Evolutionary conservation across 2,113 vertebrate genomes (phyloP).

Genomic region (Heloderma charlesbogerti): DNA sequence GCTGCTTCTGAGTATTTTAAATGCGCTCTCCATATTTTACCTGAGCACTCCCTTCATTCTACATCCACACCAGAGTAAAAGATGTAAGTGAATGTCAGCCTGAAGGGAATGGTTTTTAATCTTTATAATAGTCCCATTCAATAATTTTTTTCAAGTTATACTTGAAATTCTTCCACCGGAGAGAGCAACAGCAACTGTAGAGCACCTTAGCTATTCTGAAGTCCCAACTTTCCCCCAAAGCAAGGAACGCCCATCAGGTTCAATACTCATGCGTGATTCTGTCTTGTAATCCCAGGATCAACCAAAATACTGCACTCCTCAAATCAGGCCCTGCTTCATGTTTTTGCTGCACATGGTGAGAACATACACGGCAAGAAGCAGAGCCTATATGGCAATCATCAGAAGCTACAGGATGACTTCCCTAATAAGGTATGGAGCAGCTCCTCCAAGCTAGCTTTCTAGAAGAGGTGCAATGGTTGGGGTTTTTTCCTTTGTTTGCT

Average conservation of each 20-base stretch:
- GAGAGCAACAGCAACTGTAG: no score
- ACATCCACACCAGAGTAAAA: neutral
- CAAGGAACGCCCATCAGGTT: neutral
- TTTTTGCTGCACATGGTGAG: no score
- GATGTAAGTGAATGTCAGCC: neutral
- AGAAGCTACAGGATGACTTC: no score
- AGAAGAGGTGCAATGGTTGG: no score
- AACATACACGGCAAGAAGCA: neutral
- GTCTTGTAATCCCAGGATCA: neutral
- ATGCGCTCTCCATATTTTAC: neutral
- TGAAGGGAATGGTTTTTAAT: neutral
- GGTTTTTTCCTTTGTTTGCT: neutral
- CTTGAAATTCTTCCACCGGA: neutral
- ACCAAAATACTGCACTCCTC: neutral
- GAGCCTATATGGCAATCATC: neutral
- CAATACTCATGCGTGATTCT: neutral
- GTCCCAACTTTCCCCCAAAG: no score
- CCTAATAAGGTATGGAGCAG: no score
- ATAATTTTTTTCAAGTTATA: no score
- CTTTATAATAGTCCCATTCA: neutral
- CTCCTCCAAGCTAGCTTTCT: no score
- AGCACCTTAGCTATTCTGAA: neutral
- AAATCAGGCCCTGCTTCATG: neutral
- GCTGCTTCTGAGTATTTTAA: neutral
- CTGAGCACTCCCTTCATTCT: neutral